Percentiles rank a stretch among this genome's conserved stretches.
phyloP scores from a whole-genome alignment of 2,797 vertebrate species.

The Anas georgica region DNA sequence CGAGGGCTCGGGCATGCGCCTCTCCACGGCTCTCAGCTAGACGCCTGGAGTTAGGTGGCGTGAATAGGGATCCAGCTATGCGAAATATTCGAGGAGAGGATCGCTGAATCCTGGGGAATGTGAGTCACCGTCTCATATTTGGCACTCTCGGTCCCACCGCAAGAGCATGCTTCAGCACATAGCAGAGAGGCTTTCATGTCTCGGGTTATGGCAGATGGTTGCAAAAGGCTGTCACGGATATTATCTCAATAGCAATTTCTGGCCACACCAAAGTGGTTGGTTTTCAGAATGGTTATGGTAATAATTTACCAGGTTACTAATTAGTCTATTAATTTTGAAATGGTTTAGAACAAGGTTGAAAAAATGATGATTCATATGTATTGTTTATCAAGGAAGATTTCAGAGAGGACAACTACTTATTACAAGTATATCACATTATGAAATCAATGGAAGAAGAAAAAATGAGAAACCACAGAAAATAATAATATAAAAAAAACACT shows the following conservation, averaged over 20 bases:
- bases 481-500: background rate
- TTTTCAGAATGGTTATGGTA: conserved; percentile 60
- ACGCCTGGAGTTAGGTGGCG: background rate
- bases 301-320: conserved; percentile 68
- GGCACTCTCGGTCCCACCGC: conserved; percentile 46
- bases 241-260: conserved; percentile 47
- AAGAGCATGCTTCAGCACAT: conserved; percentile 66
- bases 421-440: conserved; percentile 4
- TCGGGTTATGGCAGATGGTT: conserved; percentile 40
- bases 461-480: background rate
- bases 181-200: conserved; percentile 63
- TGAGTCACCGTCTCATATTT: conserved; percentile 50
- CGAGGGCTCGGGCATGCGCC: background rate
- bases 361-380: conserved; percentile 64
- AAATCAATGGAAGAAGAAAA: background rate
- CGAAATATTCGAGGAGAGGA: conserved; percentile 47
- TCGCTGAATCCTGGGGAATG: fast-evolving
- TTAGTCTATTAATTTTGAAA: conserved; percentile 72
- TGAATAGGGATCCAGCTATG: conserved; percentile 58
- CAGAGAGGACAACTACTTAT: conserved; percentile 3
- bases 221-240: conserved; percentile 53
- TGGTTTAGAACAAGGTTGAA: conserved; percentile 64
- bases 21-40: background rate
- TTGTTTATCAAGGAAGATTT: conserved; percentile 59
- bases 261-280: conserved; percentile 63